Evolutionary conservation across 2,888 invertebrate species (phyloP).

Genomic region (Agrochola litura): DNA sequence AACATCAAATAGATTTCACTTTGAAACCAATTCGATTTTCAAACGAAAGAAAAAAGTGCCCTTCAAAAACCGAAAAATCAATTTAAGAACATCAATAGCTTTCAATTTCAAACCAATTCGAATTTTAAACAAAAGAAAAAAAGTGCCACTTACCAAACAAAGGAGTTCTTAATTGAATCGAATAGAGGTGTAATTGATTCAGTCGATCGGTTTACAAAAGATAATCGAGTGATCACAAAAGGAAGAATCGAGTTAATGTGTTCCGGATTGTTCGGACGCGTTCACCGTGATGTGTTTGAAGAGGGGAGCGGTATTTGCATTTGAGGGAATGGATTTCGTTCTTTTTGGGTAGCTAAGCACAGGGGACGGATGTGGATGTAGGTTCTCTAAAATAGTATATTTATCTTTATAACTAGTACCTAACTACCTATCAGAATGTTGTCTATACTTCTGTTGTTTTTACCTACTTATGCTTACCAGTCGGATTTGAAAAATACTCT

Average conservation of each 20-base stretch:
- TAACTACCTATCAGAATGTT: no score
- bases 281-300: constrained; percentile 57
- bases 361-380: no score
- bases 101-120: constrained; percentile 48
- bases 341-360: neutral
- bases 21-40: constrained; percentile 49
- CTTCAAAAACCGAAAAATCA: constrained; percentile 28
- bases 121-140: constrained; percentile 58
- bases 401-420: no score
- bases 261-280: constrained; percentile 61
- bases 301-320: constrained; percentile 63
- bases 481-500: no score
- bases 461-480: no score
- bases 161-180: constrained; percentile 69
- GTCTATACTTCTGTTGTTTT: no score
- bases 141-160: constrained; percentile 67
- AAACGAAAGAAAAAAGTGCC: constrained; percentile 61
- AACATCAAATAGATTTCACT: constrained; percentile 41
- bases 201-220: constrained; percentile 63
- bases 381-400: no score
- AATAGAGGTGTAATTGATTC: constrained; percentile 57
- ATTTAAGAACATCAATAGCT: constrained; percentile 36
- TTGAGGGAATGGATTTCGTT: constrained; percentile 45
- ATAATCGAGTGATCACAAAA: constrained; percentile 63
- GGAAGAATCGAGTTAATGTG: constrained; percentile 64